These are phyloP conservation scores for Abramis brama DNA, from an alignment of 2,113 vertebrate genomes.

Conservation along the genomic window DNA sequence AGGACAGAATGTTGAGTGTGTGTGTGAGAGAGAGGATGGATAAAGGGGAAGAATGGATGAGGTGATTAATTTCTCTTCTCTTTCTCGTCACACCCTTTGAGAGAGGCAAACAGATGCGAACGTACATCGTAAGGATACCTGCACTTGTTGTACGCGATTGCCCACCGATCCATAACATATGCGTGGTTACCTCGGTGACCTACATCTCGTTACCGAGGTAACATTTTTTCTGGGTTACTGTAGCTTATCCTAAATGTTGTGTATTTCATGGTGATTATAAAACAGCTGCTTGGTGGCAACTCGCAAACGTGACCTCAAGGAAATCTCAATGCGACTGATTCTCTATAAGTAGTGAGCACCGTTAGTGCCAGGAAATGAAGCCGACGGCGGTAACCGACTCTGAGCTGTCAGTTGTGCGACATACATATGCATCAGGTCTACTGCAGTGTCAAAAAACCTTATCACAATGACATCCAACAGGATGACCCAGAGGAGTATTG, in stretches of 20 bases:
- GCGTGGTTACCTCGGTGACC: slow-evolving; percentile 7
- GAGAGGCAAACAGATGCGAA: slow-evolving; percentile 26
- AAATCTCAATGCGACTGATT: background rate
- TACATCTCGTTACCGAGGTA: slow-evolving; percentile 38
- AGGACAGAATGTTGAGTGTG: slow-evolving; percentile 47
- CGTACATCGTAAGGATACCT: background rate
- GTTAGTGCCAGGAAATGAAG: background rate
- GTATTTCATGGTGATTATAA: background rate
- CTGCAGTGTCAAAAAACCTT: slow-evolving; percentile 35
- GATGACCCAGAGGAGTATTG: slow-evolving; percentile 25
- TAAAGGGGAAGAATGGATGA: background rate
- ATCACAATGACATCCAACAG: slow-evolving; percentile 33
- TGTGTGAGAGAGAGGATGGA: slow-evolving; percentile 39
- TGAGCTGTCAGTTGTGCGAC: slow-evolving; percentile 1
- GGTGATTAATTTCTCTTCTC: slow-evolving; percentile 54
- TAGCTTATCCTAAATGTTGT: slow-evolving; percentile 4
- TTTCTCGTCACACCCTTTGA: slow-evolving; percentile 9
- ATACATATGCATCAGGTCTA: slow-evolving; percentile 36
- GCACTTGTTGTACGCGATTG: slow-evolving; percentile 7
- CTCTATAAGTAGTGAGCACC: background rate
- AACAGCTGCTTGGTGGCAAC: background rate
- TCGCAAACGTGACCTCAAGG: background rate
- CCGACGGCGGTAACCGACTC: background rate
- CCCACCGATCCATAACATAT: slow-evolving; percentile 1
- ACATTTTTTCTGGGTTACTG: slow-evolving; percentile 18